A percentile compares a stretch with the other conserved stretches of the same genome.
These are phyloP conservation scores for Lochmaea crataegi DNA, from an alignment of 2,888 invertebrate species.

Conservation along the genomic window DNA sequence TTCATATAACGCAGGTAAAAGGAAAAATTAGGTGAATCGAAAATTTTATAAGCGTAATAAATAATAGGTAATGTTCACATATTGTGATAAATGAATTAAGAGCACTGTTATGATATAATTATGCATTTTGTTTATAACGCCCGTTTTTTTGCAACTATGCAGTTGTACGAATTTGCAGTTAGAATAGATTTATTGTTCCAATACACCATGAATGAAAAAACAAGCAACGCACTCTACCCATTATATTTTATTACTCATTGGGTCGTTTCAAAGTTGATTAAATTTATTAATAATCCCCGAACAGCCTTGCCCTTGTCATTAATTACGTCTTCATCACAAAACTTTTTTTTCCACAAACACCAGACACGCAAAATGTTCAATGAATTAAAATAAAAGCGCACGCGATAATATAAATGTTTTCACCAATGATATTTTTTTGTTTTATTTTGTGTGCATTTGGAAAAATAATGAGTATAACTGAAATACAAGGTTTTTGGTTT, in stretches of 20 bases:
- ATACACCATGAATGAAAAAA: neutral
- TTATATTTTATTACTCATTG: neutral
- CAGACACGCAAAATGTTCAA: constrained; percentile 15
- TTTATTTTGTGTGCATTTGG: neutral
- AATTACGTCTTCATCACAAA: constrained; percentile 10
- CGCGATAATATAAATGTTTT: constrained; percentile 1
- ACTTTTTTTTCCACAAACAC: constrained; percentile 1
- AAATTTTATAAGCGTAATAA: too few species aligned
- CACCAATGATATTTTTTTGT: neutral
- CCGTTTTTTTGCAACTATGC: neutral
- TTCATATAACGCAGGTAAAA: too few species aligned
- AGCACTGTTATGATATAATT: neutral
- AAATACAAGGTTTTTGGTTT: neutral
- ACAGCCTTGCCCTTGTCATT: constrained; percentile 18
- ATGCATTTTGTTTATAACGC: neutral
- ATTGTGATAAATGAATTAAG: neutral
- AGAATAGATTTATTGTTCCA: neutral
- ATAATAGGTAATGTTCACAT: too few species aligned
- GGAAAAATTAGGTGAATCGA: too few species aligned
- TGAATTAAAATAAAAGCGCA: constrained; percentile 18
- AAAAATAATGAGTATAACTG: neutral
- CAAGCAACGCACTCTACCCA: neutral
- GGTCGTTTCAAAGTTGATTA: constrained; percentile 4
- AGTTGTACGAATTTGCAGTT: neutral
- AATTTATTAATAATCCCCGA: constrained; percentile 8